These are phyloP conservation scores for Cheilinus undulatus DNA, from an alignment of 2,113 vertebrate genomes.

Conservation along the genomic window DNA sequence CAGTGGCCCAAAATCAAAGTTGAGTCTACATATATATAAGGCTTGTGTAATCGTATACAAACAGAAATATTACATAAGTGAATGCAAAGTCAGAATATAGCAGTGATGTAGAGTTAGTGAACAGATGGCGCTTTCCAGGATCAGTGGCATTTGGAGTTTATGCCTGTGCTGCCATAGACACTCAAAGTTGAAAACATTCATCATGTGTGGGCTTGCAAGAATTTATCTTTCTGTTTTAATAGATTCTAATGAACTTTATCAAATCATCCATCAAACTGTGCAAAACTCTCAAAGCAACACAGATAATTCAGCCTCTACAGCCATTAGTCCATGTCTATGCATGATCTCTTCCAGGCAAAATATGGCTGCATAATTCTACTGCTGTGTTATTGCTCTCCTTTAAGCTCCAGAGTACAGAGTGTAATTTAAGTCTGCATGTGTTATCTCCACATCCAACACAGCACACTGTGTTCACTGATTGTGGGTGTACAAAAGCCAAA, in stretches of 20 bases:
- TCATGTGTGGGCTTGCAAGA: background rate
- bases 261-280: background rate
- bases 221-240: background rate
- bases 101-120: background rate
- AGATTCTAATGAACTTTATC: background rate
- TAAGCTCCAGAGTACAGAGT: background rate
- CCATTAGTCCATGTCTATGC: background rate
- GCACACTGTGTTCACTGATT: background rate
- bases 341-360: background rate
- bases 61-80: constrained; percentile 1
- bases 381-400: background rate
- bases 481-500: background rate
- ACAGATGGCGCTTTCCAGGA: constrained; percentile 5
- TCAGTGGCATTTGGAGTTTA: constrained; percentile 18
- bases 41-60: background rate
- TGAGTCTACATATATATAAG: background rate
- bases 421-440: background rate
- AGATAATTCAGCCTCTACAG: background rate
- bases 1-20: constrained; percentile 5
- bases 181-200: background rate
- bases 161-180: background rate
- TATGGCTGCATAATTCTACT: background rate
- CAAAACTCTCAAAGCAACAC: background rate
- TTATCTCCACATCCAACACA: background rate
- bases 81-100: background rate